Evolutionary conservation across 2,113 vertebrate species (phyloP).

Genomic region (Nibea coibor): DNA sequence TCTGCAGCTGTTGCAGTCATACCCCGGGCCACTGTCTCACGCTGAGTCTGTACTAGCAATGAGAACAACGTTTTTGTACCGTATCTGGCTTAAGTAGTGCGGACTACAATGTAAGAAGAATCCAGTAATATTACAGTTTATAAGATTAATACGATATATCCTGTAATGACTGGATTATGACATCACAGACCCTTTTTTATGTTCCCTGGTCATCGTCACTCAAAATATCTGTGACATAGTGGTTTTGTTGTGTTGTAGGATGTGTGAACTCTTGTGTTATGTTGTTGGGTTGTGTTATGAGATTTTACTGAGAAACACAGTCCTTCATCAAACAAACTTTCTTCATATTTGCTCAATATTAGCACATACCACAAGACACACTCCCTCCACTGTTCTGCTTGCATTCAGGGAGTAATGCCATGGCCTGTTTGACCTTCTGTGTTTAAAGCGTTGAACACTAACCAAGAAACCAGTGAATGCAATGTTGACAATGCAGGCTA

Average conservation of each 20-base stretch:
- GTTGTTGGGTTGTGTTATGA: background rate
- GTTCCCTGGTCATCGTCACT: too few relatives aligned
- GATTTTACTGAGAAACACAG: background rate
- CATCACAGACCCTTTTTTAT: background rate
- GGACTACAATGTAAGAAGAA: background rate
- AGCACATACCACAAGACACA: too few relatives aligned
- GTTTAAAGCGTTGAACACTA: too few relatives aligned
- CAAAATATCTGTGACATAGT: background rate
- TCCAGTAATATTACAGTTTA: background rate
- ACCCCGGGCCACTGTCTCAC: background rate
- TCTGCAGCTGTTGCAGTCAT: constrained; percentile 12
- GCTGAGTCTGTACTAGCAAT: background rate
- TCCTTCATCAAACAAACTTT: background rate
- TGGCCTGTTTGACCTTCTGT: too few relatives aligned
- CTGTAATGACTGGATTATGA: background rate
- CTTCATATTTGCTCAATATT: background rate
- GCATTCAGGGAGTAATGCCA: too few relatives aligned
- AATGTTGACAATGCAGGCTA: background rate
- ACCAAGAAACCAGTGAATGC: background rate
- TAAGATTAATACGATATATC: background rate
- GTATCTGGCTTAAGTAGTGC: too few relatives aligned
- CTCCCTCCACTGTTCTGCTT: too few relatives aligned
- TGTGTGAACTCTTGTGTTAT: too few relatives aligned
- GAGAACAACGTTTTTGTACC: background rate
- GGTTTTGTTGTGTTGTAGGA: background rate